These are phyloP conservation scores for Chromobotia macracanthus DNA, from an alignment of 2,797 vertebrate species.

Conservation along the genomic window DNA sequence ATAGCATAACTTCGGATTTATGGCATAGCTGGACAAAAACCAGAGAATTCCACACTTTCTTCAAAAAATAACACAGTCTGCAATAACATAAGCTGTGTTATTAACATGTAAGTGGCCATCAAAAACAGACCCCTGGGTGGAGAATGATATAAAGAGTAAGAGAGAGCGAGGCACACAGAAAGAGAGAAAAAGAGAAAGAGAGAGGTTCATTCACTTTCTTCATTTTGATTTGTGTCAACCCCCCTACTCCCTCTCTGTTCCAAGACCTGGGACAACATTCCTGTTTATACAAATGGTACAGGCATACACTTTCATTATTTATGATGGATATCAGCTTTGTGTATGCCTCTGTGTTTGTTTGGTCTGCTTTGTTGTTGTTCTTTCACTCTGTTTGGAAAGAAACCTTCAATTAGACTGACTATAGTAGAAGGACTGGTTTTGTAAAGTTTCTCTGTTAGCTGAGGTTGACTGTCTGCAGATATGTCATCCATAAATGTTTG, in stretches of 20 bases:
- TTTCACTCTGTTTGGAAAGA: conserved; percentile 16
- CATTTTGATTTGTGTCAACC: conserved; percentile 36
- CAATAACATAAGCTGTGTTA: conserved; percentile 52
- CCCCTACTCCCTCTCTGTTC: conserved; percentile 13
- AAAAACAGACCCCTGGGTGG: conserved; percentile 46
- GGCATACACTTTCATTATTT: conserved; percentile 28
- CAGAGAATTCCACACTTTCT: background rate
- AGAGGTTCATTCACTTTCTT: conserved; percentile 24
- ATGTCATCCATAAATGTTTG: conserved; percentile 38
- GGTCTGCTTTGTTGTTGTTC: conserved; percentile 31
- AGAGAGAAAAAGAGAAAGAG: no score
- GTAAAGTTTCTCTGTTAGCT: background rate
- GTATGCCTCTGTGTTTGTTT: conserved; percentile 27
- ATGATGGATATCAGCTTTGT: conserved; percentile 37
- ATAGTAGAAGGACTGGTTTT: background rate
- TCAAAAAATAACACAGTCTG: conserved; percentile 62
- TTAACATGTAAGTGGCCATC: conserved; percentile 49
- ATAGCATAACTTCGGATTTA: conserved; percentile 56
- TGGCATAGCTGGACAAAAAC: conserved; percentile 56
- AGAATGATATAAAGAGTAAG: background rate
- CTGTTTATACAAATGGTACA: conserved; percentile 14
- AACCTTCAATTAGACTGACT: conserved; percentile 14
- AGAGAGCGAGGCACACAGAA: background rate
- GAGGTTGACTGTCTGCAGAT: conserved; percentile 2
- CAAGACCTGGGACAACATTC: conserved; percentile 18